Base-by-base conservation (phyloP, 1,140 invertebrate species). In the Pachyrhynchus sulphureomaculatus region DNA sequence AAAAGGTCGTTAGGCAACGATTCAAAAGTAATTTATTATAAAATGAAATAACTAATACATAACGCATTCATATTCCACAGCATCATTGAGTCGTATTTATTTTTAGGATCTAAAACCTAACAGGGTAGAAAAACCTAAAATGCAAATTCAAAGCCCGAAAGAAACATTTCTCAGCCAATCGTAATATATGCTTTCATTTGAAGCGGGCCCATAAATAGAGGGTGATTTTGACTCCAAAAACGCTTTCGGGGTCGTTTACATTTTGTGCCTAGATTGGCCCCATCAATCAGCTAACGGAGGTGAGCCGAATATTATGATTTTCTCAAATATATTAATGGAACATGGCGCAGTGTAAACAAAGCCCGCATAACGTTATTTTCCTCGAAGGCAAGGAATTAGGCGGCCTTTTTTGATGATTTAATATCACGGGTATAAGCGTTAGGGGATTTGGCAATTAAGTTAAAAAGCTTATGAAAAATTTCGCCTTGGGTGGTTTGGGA, bases 291-390 rank as follows among this genome's bases (percentile, higher is more conserved):
- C 52, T 29, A 41, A 42, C 52, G 52, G 37, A 54, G 37, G 52
- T 56, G 53, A 56, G 53, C 29, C 21, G 53, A 56, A 56, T 56
- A 44, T 56, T 56, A 56, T 56, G 53, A 45, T 56, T 56, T 45
- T 56, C 53, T 23, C 26, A 56, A 56, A 56, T 56, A 56, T 56
- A 56, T 56, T 56, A 56, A 56, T 56, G 53, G 53, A 56, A 56
- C 41, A 56, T 39, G 41, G 53, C 53, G 53, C 53, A 56, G 53
- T 56, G 53, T 56, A 56, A 56, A 56, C 53, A 56, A 56, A 45
- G 53, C 53, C 53, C 53, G 53, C 53, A 56, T 45, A 56, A 56
- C 44, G 53, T 56, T 56, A 56, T 56, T 45, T 56, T 45, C 41
- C 42, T 56, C 13, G 41, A 56, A 56, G 53, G 39, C 39, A 56